Evolutionary conservation across 2,888 invertebrate genomes (phyloP), one percentile per base, ranked within the genome.

Genomic region (Noctua janthe): DNA sequence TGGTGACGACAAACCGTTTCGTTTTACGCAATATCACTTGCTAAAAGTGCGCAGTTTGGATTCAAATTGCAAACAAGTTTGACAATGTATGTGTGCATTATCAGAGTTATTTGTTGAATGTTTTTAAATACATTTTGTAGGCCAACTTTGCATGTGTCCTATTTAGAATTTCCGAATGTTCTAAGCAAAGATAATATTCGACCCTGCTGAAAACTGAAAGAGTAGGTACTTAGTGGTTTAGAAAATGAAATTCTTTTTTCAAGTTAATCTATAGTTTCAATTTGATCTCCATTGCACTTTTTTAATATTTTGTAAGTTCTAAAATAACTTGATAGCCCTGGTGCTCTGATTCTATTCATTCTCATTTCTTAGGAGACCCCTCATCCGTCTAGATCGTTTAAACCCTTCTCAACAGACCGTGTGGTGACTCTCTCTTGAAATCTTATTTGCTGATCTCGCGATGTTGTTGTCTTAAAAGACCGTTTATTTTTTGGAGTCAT

Each of bases 31-130:
- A 73, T 56, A 76, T 76, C 74, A 83, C 59, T 71, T 72, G 74
- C 74, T 81, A 64, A 74, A 87, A 85, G 35, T 87, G 79, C 81
- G 85, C 87, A 82, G 75, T 79, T 76, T 78, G 62, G 67, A 74
- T 82, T 82, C 64, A 62, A 67, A 80, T 76, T 67, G 56, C 67
- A 54, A 76, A 80, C 70, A 62, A 82, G 62, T 72, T 71, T 54
- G 47, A 59, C 78, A 74, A 75, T 78, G 49, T 67, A 3, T 35
- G 62, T 51, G 70, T 49, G 54, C n/a, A 49, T 75, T 77, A 71
- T 71, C 15, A 54, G 23, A 51, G 20, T 20, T 62, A 71, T 71
- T 62, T 78, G 23, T 64, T 74, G 17, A 71, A 51, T 35, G 29
- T 72, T 39, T 39, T 39, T 39, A 69, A 43, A 69, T 15, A 59